Evolutionary conservation across 2,113 vertebrate genomes (phyloP).

Genomic region (Ochotona princeps): DNA sequence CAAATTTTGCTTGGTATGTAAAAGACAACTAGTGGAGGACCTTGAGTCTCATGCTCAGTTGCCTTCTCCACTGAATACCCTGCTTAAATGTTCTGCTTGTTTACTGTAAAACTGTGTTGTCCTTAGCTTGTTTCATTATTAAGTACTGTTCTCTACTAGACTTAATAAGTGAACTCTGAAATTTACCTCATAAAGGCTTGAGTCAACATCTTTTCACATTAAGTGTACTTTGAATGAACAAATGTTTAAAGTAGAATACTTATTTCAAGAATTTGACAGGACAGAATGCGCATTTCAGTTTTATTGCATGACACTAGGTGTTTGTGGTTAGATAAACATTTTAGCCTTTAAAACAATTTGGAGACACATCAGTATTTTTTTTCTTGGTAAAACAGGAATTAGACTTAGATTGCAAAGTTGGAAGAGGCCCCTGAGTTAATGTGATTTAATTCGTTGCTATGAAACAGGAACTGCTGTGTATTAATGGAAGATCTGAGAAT

Average conservation of each 20-base stretch:
- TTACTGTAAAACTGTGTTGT: neutral
- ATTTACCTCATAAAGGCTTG: conserved; percentile 33
- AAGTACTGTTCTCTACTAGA: conserved; percentile 17
- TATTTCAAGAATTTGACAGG: neutral
- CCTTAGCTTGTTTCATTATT: conserved; percentile 53
- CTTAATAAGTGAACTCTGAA: conserved; percentile 18
- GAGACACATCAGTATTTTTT: neutral
- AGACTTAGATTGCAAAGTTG: neutral
- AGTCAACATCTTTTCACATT: neutral
- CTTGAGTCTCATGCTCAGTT: neutral
- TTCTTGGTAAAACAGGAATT: neutral
- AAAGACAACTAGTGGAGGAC: neutral
- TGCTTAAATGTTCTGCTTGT: conserved; percentile 42
- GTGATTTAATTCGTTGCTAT: neutral
- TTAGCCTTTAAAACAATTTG: neutral
- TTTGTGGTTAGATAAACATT: neutral
- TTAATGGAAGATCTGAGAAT: neutral
- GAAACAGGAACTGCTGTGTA: neutral
- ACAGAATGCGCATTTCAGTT: neutral
- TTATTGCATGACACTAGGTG: neutral
- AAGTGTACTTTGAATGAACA: neutral
- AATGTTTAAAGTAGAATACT: neutral
- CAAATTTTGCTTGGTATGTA: neutral
- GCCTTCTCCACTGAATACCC: neutral
- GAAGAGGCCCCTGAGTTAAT: neutral